These are phyloP conservation scores for Laticauda laticaudata DNA, from an alignment of 2,113 vertebrate species.

Conservation along the genomic window DNA sequence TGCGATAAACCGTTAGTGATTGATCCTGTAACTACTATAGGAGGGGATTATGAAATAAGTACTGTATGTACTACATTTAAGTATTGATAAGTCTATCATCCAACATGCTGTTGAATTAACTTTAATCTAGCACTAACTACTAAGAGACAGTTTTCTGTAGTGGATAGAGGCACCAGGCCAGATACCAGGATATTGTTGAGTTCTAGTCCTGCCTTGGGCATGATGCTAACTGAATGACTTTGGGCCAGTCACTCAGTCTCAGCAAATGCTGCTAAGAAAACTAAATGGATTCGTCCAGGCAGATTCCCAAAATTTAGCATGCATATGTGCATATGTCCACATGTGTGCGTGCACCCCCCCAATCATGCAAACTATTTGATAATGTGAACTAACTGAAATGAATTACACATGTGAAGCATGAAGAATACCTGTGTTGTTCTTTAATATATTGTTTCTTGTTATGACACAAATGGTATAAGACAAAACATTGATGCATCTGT, in stretches of 20 bases:
- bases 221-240: neutral
- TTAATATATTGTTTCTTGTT: neutral
- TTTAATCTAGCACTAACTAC: neutral
- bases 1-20: neutral
- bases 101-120: neutral
- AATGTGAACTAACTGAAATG: neutral
- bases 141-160: neutral
- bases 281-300: neutral
- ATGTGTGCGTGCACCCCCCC: fast-evolving
- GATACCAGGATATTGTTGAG: neutral
- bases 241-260: neutral
- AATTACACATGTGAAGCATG: neutral
- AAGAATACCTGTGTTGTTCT: neutral
- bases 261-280: neutral
- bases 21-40: neutral
- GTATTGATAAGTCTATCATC: neutral
- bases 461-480: neutral
- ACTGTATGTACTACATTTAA: neutral
- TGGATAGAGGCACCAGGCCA: neutral
- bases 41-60: neutral
- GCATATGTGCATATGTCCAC: neutral
- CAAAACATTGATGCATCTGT: neutral
- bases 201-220: neutral
- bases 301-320: neutral
- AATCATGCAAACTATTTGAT: neutral